Conservation (phyloP, 1,140 invertebrate species). For the Paramacrobiotus metropolitanus region DNA sequence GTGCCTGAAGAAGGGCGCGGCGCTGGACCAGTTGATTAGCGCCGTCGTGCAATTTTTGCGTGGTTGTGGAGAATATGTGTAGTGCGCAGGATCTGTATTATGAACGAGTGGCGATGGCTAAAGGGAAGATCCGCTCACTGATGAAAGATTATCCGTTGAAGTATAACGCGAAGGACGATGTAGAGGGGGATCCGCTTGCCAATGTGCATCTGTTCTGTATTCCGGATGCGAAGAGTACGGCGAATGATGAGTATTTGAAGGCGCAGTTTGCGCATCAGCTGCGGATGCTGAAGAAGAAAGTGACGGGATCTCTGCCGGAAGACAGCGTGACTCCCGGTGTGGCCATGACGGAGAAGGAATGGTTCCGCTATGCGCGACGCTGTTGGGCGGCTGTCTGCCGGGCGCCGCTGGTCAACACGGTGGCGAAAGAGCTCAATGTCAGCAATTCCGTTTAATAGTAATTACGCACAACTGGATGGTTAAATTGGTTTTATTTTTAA, state of each 20-base stretch:
- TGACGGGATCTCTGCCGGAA: not conserved
- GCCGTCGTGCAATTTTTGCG: not conserved
- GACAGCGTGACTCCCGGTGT: not conserved
- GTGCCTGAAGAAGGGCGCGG: not conserved
- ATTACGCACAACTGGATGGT: no score
- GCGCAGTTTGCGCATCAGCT: not conserved
- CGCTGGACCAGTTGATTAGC: not conserved
- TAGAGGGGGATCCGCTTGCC: not conserved
- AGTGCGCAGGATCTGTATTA: not conserved
- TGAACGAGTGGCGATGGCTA: not conserved
- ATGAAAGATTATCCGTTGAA: constrained; percentile 1
- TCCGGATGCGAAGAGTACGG: not conserved
- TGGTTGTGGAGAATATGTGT: not conserved
- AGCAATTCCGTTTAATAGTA: not conserved
- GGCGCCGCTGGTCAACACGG: not conserved
- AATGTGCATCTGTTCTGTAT: not conserved
- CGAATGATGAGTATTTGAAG: not conserved
- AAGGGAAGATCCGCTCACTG: not conserved
- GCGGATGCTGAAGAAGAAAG: not conserved
- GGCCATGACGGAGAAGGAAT: constrained; percentile 2
- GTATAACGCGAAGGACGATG: not conserved
- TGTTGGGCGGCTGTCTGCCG: constrained; percentile 1
- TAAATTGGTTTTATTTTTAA: no score
- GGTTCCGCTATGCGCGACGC: not conserved
- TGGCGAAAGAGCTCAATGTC: not conserved